Conservation (phyloP, 2,113 vertebrate species). For the Syngnathus scovelli region DNA sequence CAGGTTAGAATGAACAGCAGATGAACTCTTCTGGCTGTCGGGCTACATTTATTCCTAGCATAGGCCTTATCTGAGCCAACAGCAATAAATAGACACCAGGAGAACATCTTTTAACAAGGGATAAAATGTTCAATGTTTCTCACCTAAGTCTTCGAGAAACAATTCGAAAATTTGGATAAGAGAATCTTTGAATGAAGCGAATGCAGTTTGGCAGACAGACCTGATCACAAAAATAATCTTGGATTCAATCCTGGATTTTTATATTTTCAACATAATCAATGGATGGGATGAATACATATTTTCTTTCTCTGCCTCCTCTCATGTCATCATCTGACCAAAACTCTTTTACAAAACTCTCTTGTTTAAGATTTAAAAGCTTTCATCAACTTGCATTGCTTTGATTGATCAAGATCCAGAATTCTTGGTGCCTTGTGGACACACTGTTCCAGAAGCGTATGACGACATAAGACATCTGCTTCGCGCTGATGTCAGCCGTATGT, state of each 20-base stretch:
- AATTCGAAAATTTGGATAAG: background rate
- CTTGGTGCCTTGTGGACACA: background rate
- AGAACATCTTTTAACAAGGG: background rate
- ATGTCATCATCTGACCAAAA: background rate
- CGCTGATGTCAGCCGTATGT: slow-evolving; percentile 3
- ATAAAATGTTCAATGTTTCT: background rate
- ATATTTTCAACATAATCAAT: background rate
- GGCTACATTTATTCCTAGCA: slow-evolving; percentile 32
- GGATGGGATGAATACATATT: background rate
- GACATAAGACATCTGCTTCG: slow-evolving; percentile 1
- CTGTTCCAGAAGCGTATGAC: slow-evolving; percentile 3
- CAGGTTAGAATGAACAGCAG: slow-evolving; percentile 38
- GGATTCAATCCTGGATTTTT: background rate
- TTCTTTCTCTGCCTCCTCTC: background rate
- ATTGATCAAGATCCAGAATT: background rate
- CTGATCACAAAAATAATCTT: background rate
- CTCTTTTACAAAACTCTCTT: background rate
- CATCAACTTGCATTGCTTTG: background rate
- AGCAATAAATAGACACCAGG: slow-evolving; percentile 8
- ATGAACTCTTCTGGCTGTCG: slow-evolving; percentile 43
- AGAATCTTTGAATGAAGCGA: background rate
- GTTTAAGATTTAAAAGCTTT: background rate
- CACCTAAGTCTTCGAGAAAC: background rate
- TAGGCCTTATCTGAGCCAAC: slow-evolving; percentile 18
- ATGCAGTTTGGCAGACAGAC: background rate